Evolutionary conservation across 2,797 vertebrate species (phyloP), one percentile per base, ranked within the genome.

Genomic region (Mus caroli): DNA sequence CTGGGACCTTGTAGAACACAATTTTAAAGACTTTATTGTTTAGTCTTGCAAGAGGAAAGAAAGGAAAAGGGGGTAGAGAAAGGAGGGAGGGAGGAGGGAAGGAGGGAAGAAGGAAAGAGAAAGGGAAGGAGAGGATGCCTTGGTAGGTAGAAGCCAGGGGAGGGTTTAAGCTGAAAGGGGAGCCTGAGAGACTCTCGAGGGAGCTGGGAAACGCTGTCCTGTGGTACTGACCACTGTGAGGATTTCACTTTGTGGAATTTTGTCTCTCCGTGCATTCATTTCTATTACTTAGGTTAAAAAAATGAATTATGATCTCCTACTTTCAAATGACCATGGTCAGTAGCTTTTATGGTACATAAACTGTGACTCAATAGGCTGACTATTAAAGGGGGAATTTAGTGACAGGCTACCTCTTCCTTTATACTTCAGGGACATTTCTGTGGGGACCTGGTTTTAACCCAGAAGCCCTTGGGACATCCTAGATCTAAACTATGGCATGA

Each of bases 261-360:
- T 8, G 64, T 76, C 56, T 87, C 54, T 56, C 3, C 40, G 17
- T 73, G 43, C 37, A 11, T 34, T 79, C 26, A 62, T 40, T 64
- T 94, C 46, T 86, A 52, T 84, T 84, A 24, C 43, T 90, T 86
- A 52, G 19, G 54, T n/a, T 31, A 6, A 80, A 84, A 94, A 71
- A 71, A 6, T 12, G 62, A 58, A 73, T 79, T 84, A 77, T 40
- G 76, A 94, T 78, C 54, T 78, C 77, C 7, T 78, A 73, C 54
- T 91, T 76, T 71, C 43, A 97, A 95, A 77, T 62, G 67, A 90
- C 40, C 31, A 76, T 78, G 77, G 73, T 79, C 4, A 6, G 34
- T 87, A 20, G 46, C 24, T 94, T 50, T 93, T 40, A 89, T 56
- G 46, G 28, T 67, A 24, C 77, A 11, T 37, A 84, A 84, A 91